Base-by-base conservation (phyloP, 1,140 invertebrate species). In the Bombus vancouverensis region DNA sequence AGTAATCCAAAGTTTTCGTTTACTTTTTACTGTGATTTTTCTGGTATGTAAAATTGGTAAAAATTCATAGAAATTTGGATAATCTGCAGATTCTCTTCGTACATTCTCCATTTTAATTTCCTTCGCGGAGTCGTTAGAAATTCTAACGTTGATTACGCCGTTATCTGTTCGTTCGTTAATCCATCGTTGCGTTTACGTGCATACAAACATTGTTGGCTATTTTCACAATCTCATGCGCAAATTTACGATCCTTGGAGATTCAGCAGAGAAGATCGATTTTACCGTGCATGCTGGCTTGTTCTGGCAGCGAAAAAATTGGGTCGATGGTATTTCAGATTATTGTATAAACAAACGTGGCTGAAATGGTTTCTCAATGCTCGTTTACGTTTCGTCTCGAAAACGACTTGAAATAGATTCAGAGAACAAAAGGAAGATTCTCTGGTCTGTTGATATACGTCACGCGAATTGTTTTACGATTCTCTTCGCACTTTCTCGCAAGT, bases 371-470 rank as follows among this genome's bases (percentile, higher is more conserved):
- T 59, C n/a, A 32, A 72, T 85, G 39, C 32, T 72, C 76, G 68
- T 79, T 80, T 65, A 34, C 83, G 22, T 72, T 62, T 71, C 65
- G 59, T 53, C 34, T 78, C 15, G 13, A 34, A 32, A 77, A 71
- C 82, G 75, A 79, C 39, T 79, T 70, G 75, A 84, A 84, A 83
- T 84, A 84, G 68, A 84, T 37, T 39, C 5, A 28, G 18, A 3
- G 44, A 57, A 68, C 44, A 68, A 77, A n/a, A 39, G 66, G 42
- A 42, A n/a, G 15, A 28, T 62, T 77, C 8, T 6, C 6, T 12
- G 22, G 3, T 3, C 66, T 37, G 13, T n/a, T 39, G 12, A 32
- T 9, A 5, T 2, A 8, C 57, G 57, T 77, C 13, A 42, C 1
- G 28, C n/a, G 8, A 42, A 59, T 39, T 22, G 18, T 59, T 39